Evolutionary conservation across 2,797 vertebrate species (phyloP).

Genomic region (Chelonia mydas): DNA sequence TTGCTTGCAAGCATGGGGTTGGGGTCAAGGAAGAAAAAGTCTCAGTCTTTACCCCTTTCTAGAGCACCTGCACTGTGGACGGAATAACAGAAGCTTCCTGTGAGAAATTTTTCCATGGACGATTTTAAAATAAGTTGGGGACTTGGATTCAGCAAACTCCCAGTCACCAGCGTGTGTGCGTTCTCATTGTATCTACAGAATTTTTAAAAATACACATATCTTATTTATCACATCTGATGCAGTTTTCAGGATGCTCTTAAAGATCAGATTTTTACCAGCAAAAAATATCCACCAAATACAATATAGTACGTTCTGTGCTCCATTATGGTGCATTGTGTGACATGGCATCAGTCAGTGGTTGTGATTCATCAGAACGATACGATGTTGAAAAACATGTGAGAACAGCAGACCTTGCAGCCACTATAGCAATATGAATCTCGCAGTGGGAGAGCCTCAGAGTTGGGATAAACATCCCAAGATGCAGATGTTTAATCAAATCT

Average conservation of each 20-base stretch:
- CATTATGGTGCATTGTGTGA: fast-evolving
- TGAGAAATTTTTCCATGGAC: not conserved
- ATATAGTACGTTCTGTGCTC: not conserved
- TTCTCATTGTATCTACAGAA: conserved; percentile 2
- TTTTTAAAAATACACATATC: not conserved
- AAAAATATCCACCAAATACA: not conserved
- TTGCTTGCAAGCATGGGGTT: not conserved
- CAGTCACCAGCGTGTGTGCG: not conserved
- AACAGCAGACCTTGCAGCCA: not conserved
- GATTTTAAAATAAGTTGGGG: not conserved
- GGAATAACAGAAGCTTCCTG: not conserved
- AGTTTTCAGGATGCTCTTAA: conserved; percentile 39
- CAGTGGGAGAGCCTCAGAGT: not conserved
- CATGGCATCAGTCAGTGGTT: not conserved
- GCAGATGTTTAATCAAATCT: not conserved
- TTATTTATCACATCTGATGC: not conserved
- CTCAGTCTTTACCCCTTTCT: not conserved
- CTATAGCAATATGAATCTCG: not conserved
- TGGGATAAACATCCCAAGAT: not conserved
- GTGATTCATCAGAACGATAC: not conserved
- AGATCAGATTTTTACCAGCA: conserved; percentile 16
- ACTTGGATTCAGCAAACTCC: not conserved
- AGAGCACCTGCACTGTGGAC: not conserved
- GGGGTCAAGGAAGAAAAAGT: not conserved
- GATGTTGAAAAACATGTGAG: not conserved